Conservation (phyloP, 2,797 vertebrate species). For the Phoebastria nigripes region DNA sequence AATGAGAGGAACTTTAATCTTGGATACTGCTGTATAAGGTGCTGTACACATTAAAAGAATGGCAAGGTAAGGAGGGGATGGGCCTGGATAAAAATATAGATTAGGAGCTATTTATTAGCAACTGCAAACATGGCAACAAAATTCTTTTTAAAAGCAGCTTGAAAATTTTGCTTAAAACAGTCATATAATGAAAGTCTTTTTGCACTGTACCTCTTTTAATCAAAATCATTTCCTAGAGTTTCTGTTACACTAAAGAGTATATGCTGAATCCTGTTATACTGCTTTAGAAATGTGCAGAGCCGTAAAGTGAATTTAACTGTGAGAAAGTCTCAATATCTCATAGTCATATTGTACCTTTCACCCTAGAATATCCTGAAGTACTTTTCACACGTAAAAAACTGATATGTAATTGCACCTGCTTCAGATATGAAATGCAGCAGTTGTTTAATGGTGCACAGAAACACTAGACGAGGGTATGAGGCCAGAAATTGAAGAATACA, state of each 20-base stretch:
- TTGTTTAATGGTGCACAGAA: conserved; percentile 64
- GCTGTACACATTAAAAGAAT: conserved; percentile 49
- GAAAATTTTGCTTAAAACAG: neutral
- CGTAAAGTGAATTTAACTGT: neutral
- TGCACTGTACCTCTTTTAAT: neutral
- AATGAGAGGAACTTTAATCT: conserved; percentile 74
- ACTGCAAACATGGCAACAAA: conserved; percentile 22
- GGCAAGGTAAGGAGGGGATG: neutral
- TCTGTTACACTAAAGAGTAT: neutral
- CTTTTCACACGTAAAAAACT: conserved; percentile 38
- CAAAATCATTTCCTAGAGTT: neutral
- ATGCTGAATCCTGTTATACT: neutral
- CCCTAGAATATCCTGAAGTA: conserved; percentile 54
- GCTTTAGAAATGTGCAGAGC: conserved; percentile 19
- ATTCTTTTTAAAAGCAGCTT: neutral
- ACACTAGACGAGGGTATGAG: conserved; percentile 31
- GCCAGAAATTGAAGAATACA: conserved; percentile 59
- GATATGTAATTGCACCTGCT: conserved; percentile 51
- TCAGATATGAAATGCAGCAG: conserved; percentile 57
- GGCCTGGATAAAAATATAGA: conserved; percentile 14
- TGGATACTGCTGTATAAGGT: conserved; percentile 28
- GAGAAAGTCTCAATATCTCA: conserved; percentile 29
- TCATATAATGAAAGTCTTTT: neutral
- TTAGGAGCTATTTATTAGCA: conserved; percentile 37
- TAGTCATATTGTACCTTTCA: conserved; percentile 52